These are phyloP conservation scores for Yponomeuta sedellus DNA, from an alignment of 2,888 invertebrate genomes.

Conservation along the genomic window DNA sequence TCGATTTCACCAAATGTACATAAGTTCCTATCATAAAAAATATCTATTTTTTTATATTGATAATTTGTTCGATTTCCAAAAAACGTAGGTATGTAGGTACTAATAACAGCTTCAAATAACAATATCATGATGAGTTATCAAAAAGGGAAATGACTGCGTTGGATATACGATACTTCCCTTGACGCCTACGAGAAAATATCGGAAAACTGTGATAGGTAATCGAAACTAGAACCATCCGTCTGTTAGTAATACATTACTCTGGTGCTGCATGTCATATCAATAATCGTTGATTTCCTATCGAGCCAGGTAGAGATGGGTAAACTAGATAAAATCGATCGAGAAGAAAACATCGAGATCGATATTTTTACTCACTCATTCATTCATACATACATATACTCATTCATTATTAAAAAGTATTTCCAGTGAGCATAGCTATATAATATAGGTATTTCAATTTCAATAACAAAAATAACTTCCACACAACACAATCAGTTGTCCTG, in stretches of 20 bases:
- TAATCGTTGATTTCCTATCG: constrained; percentile 30
- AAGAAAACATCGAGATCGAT: no score
- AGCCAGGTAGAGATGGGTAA: constrained; percentile 15
- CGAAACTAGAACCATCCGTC: not conserved
- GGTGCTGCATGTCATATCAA: not conserved
- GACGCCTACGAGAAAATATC: not conserved
- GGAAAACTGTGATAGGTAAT: not conserved
- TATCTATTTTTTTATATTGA: not conserved
- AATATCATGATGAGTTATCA: not conserved
- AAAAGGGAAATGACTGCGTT: no score
- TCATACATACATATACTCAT: no score
- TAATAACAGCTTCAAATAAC: not conserved
- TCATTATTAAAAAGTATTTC: no score
- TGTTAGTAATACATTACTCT: constrained; percentile 1
- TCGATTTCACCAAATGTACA: not conserved
- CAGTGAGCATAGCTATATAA: no score
- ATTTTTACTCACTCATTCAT: no score
- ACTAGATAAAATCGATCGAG: no score
- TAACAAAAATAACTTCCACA: no score
- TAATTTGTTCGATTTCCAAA: not conserved
- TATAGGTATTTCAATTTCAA: no score
- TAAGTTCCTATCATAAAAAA: constrained; percentile 1
- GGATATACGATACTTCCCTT: no score
- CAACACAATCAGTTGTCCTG: no score
- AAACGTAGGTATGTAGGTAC: not conserved